Evolutionary conservation across 2,888 invertebrate genomes (phyloP).

Genomic region (Apantesis nais): DNA sequence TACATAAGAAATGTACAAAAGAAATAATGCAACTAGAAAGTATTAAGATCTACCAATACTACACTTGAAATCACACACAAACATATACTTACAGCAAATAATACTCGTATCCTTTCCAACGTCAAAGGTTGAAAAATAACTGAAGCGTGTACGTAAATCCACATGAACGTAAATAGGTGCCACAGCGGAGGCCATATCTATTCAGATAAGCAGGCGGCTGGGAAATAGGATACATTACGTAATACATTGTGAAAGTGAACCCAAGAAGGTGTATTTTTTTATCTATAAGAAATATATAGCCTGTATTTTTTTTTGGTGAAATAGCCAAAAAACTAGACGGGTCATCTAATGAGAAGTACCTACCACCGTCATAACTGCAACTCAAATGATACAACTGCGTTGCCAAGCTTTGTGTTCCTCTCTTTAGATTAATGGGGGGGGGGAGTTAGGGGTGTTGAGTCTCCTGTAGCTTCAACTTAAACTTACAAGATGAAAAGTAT

Average conservation of each 20-base stretch:
- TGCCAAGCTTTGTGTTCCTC: too few relatives aligned
- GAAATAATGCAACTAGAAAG: not conserved
- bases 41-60: not conserved
- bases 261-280: not conserved
- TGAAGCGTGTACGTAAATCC: not conserved
- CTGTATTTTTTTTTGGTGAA: too few relatives aligned
- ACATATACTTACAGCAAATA: not conserved
- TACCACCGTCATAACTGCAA: too few relatives aligned
- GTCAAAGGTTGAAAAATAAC: not conserved
- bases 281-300: not conserved
- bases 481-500: too few relatives aligned
- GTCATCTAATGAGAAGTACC: too few relatives aligned
- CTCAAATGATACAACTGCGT: too few relatives aligned
- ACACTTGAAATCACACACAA: not conserved
- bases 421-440: too few relatives aligned
- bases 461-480: too few relatives aligned
- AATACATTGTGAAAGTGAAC: not conserved
- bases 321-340: too few relatives aligned
- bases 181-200: not conserved
- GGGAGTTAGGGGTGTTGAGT: too few relatives aligned
- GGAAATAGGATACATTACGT: not conserved
- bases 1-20: not conserved
- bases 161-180: not conserved
- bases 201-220: slow-evolving; percentile 1
- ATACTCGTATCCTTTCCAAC: not conserved